Base-by-base conservation (phyloP, 1,140 invertebrate genomes). In the Metaphire vulgaris region DNA sequence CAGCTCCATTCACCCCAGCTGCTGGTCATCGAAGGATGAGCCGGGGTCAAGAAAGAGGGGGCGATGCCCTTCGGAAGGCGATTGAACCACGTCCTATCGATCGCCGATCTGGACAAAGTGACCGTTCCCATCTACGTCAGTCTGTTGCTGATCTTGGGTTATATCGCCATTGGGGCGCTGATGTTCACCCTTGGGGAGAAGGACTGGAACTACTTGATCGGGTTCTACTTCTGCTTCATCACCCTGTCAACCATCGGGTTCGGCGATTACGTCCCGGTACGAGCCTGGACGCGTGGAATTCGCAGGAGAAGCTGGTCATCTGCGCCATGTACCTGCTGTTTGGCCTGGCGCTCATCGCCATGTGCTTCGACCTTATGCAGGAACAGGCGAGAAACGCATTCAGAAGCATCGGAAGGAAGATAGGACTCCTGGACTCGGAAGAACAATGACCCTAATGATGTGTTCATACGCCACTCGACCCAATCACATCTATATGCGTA, bases 341-440 rank as follows among this genome's bases (percentile, higher is more conserved):
- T 72, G 96, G 97, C 33, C 96, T 98, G 92, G 95, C 97, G 1
- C 87, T 99, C 0, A 94, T n/a, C n/a, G n/a, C n/a, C n/a, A n/a
- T n/a, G n/a, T n/a, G n/a, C n/a, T n/a, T n/a, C n/a, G n/a, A n/a
- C 89, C 89, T 99, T 30, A 96, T 97, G 93, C 94, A 95, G 88
- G 92, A 96, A 85, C 92, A 96, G 85, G 91, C 96, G 0, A 83
- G 83, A 77, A 81, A 79, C 26, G 95, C 95, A 84, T 91, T 93
- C 79, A 88, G 91, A 69, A 89, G 89, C 31, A 86, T 92, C 28
- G 91, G 84, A 12, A 79, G 78, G 33, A 83, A 82, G 75, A 78
- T 87, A 33, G 85, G 85, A 14, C 82, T 87, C 16, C 82, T 87
- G 31, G 83, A 80, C 2, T 78, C 26, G 6, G 69, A 70, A 30